Percentiles rank a stretch among this genome's conserved stretches.
These are phyloP conservation scores for Meloidogyne hapla DNA, from an alignment of 1,140 invertebrate species.

Conservation along the genomic window DNA sequence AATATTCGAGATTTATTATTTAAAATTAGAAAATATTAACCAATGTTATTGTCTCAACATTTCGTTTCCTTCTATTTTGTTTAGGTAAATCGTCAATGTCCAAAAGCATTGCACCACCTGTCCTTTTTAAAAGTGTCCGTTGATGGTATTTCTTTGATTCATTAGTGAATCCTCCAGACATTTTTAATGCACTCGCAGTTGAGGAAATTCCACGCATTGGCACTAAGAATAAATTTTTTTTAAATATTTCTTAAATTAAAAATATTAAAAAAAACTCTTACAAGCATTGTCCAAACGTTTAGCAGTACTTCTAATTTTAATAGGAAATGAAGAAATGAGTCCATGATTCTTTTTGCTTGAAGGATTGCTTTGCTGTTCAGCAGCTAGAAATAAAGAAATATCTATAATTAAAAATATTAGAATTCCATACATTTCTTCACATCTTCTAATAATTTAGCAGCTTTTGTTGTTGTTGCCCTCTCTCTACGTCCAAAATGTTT, in stretches of 20 bases:
- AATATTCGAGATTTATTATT: not conserved
- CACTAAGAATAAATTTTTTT: slow-evolving; percentile 21
- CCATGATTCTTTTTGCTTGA: slow-evolving; percentile 36
- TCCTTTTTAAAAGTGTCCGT: slow-evolving; percentile 43
- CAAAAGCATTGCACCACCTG: slow-evolving; percentile 45
- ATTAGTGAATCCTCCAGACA: slow-evolving; percentile 51
- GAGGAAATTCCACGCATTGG: slow-evolving; percentile 39
- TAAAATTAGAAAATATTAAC: not conserved
- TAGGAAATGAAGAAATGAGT: slow-evolving; percentile 39
- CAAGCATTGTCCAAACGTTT: slow-evolving; percentile 43
- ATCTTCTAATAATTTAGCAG: slow-evolving; percentile 43
- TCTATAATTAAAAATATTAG: not conserved
- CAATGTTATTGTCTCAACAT: slow-evolving; percentile 21
- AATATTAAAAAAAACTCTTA: slow-evolving; percentile 31
- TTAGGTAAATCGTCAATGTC: slow-evolving; percentile 50
- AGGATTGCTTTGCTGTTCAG: slow-evolving; percentile 35
- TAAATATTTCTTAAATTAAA: not conserved
- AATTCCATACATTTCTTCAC: slow-evolving; percentile 37
- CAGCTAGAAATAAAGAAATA: slow-evolving; percentile 26
- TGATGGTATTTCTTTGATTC: slow-evolving; percentile 52
- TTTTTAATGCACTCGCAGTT: slow-evolving; percentile 39
- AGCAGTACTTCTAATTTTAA: slow-evolving; percentile 41
- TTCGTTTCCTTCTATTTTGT: slow-evolving; percentile 30
- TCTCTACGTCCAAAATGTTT: slow-evolving; percentile 45
- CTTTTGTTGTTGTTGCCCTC: slow-evolving; percentile 28